A percentile compares a stretch with the other conserved stretches of the same genome.
Evolutionary conservation across 2,888 invertebrate species (phyloP).

Genomic region (Melanchra persicariae): DNA sequence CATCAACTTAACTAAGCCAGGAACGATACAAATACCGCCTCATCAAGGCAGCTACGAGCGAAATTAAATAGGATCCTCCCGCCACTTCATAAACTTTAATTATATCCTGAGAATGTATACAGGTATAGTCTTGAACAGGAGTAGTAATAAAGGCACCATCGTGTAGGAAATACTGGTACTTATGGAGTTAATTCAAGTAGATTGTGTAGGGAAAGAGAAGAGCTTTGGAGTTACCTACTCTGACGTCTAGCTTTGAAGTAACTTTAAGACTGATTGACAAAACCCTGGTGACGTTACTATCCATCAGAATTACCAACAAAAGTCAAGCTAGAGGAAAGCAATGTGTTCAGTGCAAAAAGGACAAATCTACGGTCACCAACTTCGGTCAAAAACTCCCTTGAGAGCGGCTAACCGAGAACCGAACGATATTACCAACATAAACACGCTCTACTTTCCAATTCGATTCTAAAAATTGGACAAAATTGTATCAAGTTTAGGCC

Average conservation of each 20-base stretch:
- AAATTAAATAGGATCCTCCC: slow-evolving; percentile 58
- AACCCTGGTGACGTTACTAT: slow-evolving; percentile 1
- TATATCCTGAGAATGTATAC: slow-evolving; percentile 33
- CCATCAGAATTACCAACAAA: background rate
- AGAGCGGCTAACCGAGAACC: slow-evolving; percentile 23
- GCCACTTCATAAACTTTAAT: slow-evolving; percentile 60
- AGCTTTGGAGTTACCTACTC: slow-evolving; percentile 10
- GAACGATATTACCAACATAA: slow-evolving; percentile 55
- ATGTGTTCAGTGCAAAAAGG: slow-evolving; percentile 28
- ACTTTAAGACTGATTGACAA: background rate
- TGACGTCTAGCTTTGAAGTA: background rate
- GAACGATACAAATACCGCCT: slow-evolving; percentile 37
- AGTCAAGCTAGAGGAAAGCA: slow-evolving; percentile 21
- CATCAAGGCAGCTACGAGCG: slow-evolving; percentile 49
- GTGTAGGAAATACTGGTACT: slow-evolving; percentile 20
- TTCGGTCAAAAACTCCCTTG: slow-evolving; percentile 41
- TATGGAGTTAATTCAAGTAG: slow-evolving; percentile 12
- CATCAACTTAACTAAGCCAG: slow-evolving; percentile 34
- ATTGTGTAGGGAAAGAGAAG: background rate
- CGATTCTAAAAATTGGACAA: slow-evolving; percentile 43
- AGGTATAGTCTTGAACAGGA: slow-evolving; percentile 16
- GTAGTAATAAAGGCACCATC: slow-evolving; percentile 38
- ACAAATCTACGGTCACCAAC: slow-evolving; percentile 39
- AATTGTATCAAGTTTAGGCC: slow-evolving; percentile 43
- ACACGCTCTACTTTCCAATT: slow-evolving; percentile 51